phyloP scores from a whole-genome alignment of 2,888 invertebrate genomes.

The Craniophora ligustri region DNA sequence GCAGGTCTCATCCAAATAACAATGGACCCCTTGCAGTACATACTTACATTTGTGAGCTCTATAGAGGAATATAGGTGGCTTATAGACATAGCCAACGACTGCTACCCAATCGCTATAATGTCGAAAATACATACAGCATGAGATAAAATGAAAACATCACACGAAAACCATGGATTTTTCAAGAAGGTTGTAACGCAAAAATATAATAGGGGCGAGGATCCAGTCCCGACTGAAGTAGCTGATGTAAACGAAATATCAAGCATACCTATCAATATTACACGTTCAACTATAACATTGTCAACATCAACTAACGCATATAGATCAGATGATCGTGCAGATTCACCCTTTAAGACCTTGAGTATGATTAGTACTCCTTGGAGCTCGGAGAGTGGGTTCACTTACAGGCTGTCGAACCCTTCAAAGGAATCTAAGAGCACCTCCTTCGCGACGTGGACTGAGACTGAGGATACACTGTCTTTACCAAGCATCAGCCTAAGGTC shows the following conservation, averaged over 20 bases:
- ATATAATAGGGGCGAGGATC: background rate
- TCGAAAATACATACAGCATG: slow-evolving; percentile 75
- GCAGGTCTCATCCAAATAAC: slow-evolving; percentile 25
- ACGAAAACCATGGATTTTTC: background rate
- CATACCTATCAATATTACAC: background rate
- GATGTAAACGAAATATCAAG: background rate
- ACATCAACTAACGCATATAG: slow-evolving; percentile 4
- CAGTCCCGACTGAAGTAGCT: no score
- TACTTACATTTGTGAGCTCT: slow-evolving; percentile 66
- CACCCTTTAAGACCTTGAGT: slow-evolving; percentile 61
- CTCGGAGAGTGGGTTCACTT: slow-evolving; percentile 31
- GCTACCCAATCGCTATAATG: slow-evolving; percentile 76
- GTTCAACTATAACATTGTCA: background rate
- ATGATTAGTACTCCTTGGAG: slow-evolving; percentile 74
- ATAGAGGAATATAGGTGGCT: slow-evolving; percentile 79
- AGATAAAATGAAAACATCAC: slow-evolving; percentile 6
- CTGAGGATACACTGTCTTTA: background rate
- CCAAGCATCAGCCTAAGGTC: slow-evolving; percentile 44
- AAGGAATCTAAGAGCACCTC: background rate
- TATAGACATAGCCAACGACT: slow-evolving; percentile 73
- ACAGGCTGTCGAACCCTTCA: slow-evolving; percentile 11
- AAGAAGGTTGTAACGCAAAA: background rate
- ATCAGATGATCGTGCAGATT: background rate
- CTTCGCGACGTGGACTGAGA: background rate
- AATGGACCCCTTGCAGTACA: slow-evolving; percentile 74